These are phyloP conservation scores for Meandrina meandrites DNA, from an alignment of 92 coral and sea anemone genomes.

Conservation along the genomic window DNA sequence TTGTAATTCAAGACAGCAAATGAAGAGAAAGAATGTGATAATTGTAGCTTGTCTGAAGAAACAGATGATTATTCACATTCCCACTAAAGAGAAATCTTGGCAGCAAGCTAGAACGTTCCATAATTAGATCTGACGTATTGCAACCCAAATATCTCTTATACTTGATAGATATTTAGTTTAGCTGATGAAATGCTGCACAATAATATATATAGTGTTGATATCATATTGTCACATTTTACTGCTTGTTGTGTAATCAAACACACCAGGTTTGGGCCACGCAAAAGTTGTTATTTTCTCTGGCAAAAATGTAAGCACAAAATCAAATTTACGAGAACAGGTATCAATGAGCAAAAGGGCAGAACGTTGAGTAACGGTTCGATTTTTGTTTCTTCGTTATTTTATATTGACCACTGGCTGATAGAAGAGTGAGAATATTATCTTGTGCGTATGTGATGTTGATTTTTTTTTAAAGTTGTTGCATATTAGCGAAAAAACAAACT, in stretches of 20 bases:
- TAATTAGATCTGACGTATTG: background rate
- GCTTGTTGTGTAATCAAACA: background rate
- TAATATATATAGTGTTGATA: background rate
- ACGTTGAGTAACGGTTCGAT: background rate
- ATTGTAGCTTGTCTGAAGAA: background rate
- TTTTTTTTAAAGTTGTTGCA: background rate
- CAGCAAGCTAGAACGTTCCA: background rate
- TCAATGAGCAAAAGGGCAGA: background rate
- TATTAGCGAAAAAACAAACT: background rate
- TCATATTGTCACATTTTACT: background rate
- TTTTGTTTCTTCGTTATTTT: background rate
- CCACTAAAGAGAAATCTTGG: no score
- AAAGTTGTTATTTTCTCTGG: background rate
- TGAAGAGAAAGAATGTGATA: background rate
- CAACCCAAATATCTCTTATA: background rate
- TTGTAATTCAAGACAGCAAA: no score
- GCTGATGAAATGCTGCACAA: background rate
- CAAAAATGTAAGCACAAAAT: background rate
- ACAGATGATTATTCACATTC: no score
- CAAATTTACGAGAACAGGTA: background rate
- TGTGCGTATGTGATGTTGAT: background rate
- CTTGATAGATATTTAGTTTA: background rate
- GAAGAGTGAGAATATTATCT: background rate
- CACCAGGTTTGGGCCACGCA: background rate
- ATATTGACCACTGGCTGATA: background rate